phyloP scores from a whole-genome alignment of 2,888 invertebrate genomes.

The Pollenia griseotomentosa region DNA sequence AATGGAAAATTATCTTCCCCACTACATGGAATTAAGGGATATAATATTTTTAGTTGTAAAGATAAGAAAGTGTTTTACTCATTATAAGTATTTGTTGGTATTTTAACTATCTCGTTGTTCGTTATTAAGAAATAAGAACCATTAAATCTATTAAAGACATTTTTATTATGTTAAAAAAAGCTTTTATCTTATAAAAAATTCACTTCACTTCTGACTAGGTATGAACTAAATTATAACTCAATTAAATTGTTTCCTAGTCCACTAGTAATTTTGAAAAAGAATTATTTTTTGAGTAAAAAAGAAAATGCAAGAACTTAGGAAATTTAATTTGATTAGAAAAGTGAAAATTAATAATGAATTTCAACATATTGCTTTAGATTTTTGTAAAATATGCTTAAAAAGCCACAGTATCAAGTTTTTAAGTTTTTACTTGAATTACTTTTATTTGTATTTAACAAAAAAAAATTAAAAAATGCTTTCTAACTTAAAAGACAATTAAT shows the following conservation, averaged over 20 bases:
- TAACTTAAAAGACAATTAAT: too few species aligned
- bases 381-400: too few species aligned
- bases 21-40: background rate
- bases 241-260: background rate
- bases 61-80: background rate
- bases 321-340: too few species aligned
- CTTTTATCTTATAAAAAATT: background rate
- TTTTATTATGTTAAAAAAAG: conserved; percentile 12
- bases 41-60: background rate
- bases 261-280: background rate
- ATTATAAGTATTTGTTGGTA: background rate
- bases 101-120: conserved; percentile 3
- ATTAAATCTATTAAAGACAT: background rate
- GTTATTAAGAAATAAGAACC: background rate
- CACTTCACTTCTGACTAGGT: background rate
- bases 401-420: too few species aligned
- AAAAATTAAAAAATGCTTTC: too few species aligned
- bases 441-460: too few species aligned
- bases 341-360: too few species aligned
- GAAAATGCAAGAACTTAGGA: background rate
- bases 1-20: background rate
- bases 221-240: conserved; percentile 11
- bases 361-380: too few species aligned
- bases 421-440: too few species aligned
- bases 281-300: background rate